A percentile compares a stretch with the other conserved stretches of the same genome.
phyloP scores from a whole-genome alignment of 1,140 invertebrate species.

The Trichogramma pretiosum region DNA sequence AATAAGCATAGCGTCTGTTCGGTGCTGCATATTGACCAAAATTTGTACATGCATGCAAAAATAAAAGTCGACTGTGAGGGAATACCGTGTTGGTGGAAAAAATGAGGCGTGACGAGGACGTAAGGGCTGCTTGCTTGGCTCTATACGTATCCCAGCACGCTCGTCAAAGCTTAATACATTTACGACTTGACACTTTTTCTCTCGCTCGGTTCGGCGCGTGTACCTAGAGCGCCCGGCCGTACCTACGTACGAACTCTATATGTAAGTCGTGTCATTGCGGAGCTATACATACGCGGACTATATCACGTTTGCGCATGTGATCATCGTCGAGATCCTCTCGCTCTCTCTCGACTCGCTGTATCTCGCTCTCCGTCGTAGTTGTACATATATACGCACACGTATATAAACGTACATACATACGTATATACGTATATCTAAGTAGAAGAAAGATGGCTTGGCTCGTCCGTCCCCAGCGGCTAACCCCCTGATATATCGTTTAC shows the following conservation, averaged over 20 bases:
- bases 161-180: constrained; percentile 48
- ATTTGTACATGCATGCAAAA: too few relatives aligned
- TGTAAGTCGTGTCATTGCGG: constrained; percentile 30
- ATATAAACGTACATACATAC: too few relatives aligned
- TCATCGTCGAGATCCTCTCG: constrained; percentile 26
- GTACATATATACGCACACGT: too few relatives aligned
- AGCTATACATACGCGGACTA: constrained; percentile 35
- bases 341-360: too few relatives aligned
- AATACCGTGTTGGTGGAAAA: neutral
- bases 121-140: constrained; percentile 23
- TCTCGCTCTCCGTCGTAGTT: too few relatives aligned
- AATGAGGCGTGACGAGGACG: neutral
- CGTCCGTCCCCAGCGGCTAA: constrained; percentile 45
- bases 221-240: constrained; percentile 21
- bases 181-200: constrained; percentile 33
- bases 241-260: too few relatives aligned
- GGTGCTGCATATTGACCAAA: too few relatives aligned
- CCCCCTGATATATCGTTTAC: constrained; percentile 48
- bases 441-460: constrained; percentile 44
- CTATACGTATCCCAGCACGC: constrained; percentile 32
- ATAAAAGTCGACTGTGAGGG: neutral
- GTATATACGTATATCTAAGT: constrained; percentile 38
- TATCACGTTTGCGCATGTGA: constrained; percentile 42
- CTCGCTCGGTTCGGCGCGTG: neutral
- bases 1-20: too few relatives aligned